Conservation (phyloP, 2,888 invertebrate species). For the Ophonus ardosiacus region DNA sequence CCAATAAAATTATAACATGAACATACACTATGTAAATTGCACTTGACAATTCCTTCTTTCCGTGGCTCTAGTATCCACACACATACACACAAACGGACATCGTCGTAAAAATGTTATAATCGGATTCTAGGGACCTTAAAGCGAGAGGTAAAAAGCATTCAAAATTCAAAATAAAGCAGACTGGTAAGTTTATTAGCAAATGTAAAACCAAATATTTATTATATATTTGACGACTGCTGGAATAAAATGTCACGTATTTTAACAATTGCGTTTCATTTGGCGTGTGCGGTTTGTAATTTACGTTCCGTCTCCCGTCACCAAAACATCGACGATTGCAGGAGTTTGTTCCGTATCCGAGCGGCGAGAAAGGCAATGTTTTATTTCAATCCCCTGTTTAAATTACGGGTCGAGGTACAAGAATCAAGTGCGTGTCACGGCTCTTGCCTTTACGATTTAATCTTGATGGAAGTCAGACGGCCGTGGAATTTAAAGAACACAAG, state of each 20-base stretch:
- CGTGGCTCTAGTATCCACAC: no score
- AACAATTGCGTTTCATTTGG: conserved; percentile 60
- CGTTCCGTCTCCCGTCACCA: background rate
- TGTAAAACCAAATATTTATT: no score
- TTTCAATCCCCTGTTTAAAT: conserved; percentile 36
- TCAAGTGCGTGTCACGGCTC: background rate
- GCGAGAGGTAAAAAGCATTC: no score
- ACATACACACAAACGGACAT: no score
- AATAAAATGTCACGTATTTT: conserved; percentile 48
- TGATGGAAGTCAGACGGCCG: background rate
- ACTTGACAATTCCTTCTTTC: no score
- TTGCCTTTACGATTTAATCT: conserved; percentile 22
- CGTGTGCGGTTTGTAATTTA: conserved; percentile 46
- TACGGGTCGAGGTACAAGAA: conserved; percentile 8
- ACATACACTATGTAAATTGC: no score
- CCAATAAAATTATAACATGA: no score
- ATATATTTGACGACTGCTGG: no score
- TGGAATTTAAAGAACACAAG: background rate
- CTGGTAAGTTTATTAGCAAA: no score
- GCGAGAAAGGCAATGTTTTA: conserved; percentile 5
- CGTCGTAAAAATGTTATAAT: no score
- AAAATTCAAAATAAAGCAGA: no score
- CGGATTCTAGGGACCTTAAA: no score
- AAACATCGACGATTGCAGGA: conserved; percentile 30
- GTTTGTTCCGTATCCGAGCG: background rate